Evolutionary conservation across 2,797 vertebrate genomes (phyloP).

Genomic region (Sternarchorhynchus goeldii): DNA sequence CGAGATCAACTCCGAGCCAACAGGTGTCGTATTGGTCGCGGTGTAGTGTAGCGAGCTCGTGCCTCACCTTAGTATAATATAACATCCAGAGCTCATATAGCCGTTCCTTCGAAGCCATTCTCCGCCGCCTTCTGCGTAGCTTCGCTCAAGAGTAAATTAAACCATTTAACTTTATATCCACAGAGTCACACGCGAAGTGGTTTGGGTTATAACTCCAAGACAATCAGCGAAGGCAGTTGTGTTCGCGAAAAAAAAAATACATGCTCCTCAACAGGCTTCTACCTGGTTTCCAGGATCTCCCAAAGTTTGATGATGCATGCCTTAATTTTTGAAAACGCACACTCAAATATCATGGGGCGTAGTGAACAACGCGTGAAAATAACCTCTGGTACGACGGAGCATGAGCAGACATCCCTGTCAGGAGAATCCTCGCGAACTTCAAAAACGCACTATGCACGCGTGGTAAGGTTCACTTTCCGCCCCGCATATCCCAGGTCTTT

Average conservation of each 20-base stretch:
- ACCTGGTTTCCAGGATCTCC: slow-evolving; percentile 48
- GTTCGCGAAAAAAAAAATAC: slow-evolving; percentile 20
- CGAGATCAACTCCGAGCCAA: slow-evolving; percentile 56
- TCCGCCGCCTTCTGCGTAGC: slow-evolving; percentile 60
- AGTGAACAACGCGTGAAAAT: not conserved
- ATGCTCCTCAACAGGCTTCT: slow-evolving; percentile 46
- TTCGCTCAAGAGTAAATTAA: slow-evolving; percentile 49
- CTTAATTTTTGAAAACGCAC: slow-evolving; percentile 15
- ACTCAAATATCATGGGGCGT: slow-evolving; percentile 23
- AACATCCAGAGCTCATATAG: slow-evolving; percentile 94
- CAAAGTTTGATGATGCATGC: slow-evolving; percentile 44
- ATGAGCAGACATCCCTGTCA: slow-evolving; percentile 19
- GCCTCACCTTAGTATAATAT: slow-evolving; percentile 90
- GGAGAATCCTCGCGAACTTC: slow-evolving; percentile 30
- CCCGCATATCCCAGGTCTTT: slow-evolving; percentile 19
- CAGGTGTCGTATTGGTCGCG: slow-evolving; percentile 75
- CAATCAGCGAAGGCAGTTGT: not conserved
- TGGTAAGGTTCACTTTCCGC: slow-evolving; percentile 10
- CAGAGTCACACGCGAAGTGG: slow-evolving; percentile 1
- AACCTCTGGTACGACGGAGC: not conserved
- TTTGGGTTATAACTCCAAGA: slow-evolving; percentile 1
- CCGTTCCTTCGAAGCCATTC: slow-evolving; percentile 89
- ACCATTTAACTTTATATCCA: slow-evolving; percentile 53
- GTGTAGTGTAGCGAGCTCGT: slow-evolving; percentile 42
- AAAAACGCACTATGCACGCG: slow-evolving; percentile 29